Conservation (phyloP, 2,113 vertebrate species). For the Ahaetulla prasina region DNA sequence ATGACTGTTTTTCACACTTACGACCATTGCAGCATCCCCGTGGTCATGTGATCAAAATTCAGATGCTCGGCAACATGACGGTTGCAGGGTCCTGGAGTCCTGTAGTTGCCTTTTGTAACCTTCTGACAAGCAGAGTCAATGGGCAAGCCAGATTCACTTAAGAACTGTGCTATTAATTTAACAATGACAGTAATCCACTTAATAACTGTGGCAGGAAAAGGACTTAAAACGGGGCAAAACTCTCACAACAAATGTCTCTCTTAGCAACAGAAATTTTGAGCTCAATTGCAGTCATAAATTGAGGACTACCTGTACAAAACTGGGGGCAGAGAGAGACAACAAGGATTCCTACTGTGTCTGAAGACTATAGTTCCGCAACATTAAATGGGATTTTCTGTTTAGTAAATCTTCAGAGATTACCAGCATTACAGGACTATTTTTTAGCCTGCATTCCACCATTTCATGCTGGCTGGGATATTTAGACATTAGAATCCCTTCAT, state of each 20-base stretch:
- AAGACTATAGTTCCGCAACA: not conserved
- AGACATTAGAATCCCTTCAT: not conserved
- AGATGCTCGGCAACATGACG: not conserved
- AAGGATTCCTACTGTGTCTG: not conserved
- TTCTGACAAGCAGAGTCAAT: not conserved
- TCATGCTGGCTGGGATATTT: not conserved
- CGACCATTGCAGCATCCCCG: not conserved
- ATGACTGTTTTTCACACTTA: not conserved
- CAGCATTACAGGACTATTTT: not conserved
- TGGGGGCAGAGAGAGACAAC: not conserved
- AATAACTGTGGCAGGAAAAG: not conserved
- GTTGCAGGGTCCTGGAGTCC: not conserved
- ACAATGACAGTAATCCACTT: not conserved
- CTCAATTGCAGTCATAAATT: not conserved
- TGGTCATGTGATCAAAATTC: not conserved
- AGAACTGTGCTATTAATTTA: not conserved
- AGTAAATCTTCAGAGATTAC: not conserved
- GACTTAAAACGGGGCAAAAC: rapidly evolving
- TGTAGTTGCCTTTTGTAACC: not conserved
- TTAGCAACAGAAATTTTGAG: not conserved
- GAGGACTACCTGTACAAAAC: not conserved
- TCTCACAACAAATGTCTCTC: not conserved
- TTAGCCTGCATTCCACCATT: not conserved
- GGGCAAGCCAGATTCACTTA: not conserved
- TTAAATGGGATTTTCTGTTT: not conserved